Conservation (phyloP, 2,888 invertebrate species). For the Hetaerina titia region DNA sequence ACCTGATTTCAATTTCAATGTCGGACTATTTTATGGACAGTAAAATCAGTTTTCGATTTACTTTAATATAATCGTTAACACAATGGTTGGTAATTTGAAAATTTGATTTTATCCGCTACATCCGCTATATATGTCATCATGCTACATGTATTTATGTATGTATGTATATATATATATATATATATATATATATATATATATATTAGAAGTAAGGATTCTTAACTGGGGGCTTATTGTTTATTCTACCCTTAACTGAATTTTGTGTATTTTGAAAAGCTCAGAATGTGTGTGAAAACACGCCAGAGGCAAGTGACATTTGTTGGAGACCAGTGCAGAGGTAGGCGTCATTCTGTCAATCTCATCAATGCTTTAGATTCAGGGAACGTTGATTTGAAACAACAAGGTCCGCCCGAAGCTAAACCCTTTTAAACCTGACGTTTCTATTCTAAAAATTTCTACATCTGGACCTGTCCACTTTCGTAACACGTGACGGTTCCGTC, state of each 20-base stretch:
- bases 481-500: not conserved
- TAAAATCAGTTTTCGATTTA: too few relatives aligned
- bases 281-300: not conserved
- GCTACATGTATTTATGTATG: too few relatives aligned
- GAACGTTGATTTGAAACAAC: not conserved
- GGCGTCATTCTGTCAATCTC: constrained; percentile 7
- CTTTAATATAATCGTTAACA: too few relatives aligned
- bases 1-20: too few relatives aligned
- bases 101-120: too few relatives aligned
- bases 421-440: constrained; percentile 9
- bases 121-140: too few relatives aligned
- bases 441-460: not conserved
- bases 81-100: too few relatives aligned
- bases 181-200: too few relatives aligned
- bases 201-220: too few relatives aligned
- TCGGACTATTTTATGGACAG: too few relatives aligned
- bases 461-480: not conserved
- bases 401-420: not conserved
- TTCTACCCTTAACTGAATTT: not conserved
- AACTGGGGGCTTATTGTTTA: too few relatives aligned
- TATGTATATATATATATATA: too few relatives aligned
- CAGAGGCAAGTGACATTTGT: not conserved
- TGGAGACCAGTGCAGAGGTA: not conserved
- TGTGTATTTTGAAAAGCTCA: not conserved
- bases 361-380: not conserved